A percentile compares a stretch with the other conserved stretches of the same genome.
Conservation (phyloP, 2,888 invertebrate genomes). For the Bursaphelenchus okinawaensis region DNA sequence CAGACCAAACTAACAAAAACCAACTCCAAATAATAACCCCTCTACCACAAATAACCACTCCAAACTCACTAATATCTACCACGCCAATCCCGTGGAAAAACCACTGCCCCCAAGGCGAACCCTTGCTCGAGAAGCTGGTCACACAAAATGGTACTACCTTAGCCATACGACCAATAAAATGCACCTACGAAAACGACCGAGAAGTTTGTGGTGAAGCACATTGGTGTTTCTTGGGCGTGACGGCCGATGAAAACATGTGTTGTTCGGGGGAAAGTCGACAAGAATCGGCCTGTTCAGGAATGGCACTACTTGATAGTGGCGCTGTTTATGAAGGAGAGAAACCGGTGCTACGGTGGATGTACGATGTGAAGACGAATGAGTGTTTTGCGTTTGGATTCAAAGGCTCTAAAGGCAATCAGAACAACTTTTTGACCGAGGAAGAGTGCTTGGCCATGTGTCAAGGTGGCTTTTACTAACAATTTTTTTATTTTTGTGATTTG, state of each 20-base stretch:
- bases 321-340: slow-evolving; percentile 16
- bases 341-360: slow-evolving; percentile 41
- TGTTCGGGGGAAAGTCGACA: slow-evolving; percentile 44
- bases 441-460: slow-evolving; percentile 49
- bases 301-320: slow-evolving; percentile 21
- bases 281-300: slow-evolving; percentile 46
- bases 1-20: too few species aligned
- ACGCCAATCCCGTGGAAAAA: neutral
- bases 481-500: neutral
- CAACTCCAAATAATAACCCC: too few species aligned
- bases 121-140: neutral
- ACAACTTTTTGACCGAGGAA: slow-evolving; percentile 38
- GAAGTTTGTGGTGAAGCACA: slow-evolving; percentile 43
- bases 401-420: slow-evolving; percentile 49
- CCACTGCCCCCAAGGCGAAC: neutral
- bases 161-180: slow-evolving; percentile 32
- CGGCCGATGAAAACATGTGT: slow-evolving; percentile 50
- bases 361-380: slow-evolving; percentile 32
- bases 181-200: slow-evolving; percentile 45
- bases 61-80: too few species aligned
- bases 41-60: too few species aligned
- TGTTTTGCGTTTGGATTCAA: slow-evolving; percentile 49
- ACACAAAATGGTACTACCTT: neutral
- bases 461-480: slow-evolving; percentile 29
- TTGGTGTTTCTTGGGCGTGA: slow-evolving; percentile 49